A percentile compares a stretch with the other conserved stretches of the same genome.
Evolutionary conservation across 2,888 invertebrate species (phyloP).

Genomic region (Leptopilina myrica): DNA sequence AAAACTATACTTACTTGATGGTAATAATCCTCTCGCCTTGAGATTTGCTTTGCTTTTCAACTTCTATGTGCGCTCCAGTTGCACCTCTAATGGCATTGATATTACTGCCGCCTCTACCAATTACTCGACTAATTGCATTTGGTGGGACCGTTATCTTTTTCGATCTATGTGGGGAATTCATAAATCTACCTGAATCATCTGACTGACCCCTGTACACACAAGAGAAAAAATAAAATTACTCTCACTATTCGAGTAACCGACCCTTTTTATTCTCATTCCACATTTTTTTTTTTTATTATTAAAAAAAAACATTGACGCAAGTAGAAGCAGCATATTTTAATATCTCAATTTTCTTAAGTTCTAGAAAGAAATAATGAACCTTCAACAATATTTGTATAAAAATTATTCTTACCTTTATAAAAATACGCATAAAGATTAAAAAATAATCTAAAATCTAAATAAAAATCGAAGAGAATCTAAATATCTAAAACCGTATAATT

Average conservation of each 20-base stretch:
- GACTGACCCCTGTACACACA: constrained; percentile 68
- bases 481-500: too few species aligned
- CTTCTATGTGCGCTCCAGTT: constrained; percentile 98
- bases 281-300: not conserved
- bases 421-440: too few species aligned
- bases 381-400: too few species aligned
- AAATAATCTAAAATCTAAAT: too few species aligned
- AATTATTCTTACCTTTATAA: too few species aligned
- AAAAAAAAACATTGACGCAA: too few species aligned
- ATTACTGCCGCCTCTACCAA: constrained; percentile 97
- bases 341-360: too few species aligned
- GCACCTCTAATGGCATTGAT: constrained; percentile 98
- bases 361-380: too few species aligned
- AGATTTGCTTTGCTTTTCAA: constrained; percentile 97
- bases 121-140: constrained; percentile 96
- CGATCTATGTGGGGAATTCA: constrained; percentile 80
- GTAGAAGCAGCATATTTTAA: too few species aligned
- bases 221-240: not conserved
- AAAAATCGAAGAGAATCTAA: too few species aligned
- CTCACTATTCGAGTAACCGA: not conserved
- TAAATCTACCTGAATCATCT: constrained; percentile 74
- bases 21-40: constrained; percentile 96
- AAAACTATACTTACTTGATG: constrained; percentile 84
- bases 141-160: constrained; percentile 97
- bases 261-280: not conserved